Percentiles rank a stretch among this genome's conserved stretches.
Conservation (phyloP, 2,797 vertebrate genomes). For the Eutrigla gurnardus region DNA sequence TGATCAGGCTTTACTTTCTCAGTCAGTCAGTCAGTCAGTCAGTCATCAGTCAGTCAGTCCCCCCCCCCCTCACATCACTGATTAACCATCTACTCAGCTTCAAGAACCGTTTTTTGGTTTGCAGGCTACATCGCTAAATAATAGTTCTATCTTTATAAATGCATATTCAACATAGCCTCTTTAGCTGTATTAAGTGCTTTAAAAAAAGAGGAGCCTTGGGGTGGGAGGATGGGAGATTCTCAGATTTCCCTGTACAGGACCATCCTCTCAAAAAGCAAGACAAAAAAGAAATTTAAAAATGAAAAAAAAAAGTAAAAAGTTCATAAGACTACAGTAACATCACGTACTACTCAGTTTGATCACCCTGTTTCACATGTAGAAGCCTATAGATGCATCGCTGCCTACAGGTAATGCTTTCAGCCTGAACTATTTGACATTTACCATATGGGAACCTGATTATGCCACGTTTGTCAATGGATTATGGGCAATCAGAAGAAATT, state of each 20-base stretch:
- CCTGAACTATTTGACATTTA: slow-evolving; percentile 42
- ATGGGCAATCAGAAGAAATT: slow-evolving; percentile 42
- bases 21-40: slow-evolving; percentile 36
- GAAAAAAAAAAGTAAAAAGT: too few relatives aligned
- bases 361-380: slow-evolving; percentile 68
- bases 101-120: slow-evolving; percentile 79
- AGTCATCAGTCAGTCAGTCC: slow-evolving; percentile 29
- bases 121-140: slow-evolving; percentile 71
- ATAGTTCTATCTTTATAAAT: slow-evolving; percentile 66
- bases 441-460: slow-evolving; percentile 51
- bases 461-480: slow-evolving; percentile 34
- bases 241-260: slow-evolving; percentile 57
- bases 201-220: slow-evolving; percentile 37
- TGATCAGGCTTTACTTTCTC: slow-evolving; percentile 57
- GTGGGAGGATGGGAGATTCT: slow-evolving; percentile 40
- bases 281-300: background rate
- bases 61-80: slow-evolving; percentile 12
- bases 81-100: slow-evolving; percentile 62
- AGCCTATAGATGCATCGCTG: slow-evolving; percentile 39
- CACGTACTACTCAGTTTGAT: slow-evolving; percentile 45
- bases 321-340: slow-evolving; percentile 68
- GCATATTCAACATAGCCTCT: slow-evolving; percentile 72
- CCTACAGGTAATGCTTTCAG: slow-evolving; percentile 23
- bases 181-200: slow-evolving; percentile 75
- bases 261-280: slow-evolving; percentile 35